Base-by-base conservation (phyloP, 2,113 vertebrate species). In the Probosciger aterrimus region DNA sequence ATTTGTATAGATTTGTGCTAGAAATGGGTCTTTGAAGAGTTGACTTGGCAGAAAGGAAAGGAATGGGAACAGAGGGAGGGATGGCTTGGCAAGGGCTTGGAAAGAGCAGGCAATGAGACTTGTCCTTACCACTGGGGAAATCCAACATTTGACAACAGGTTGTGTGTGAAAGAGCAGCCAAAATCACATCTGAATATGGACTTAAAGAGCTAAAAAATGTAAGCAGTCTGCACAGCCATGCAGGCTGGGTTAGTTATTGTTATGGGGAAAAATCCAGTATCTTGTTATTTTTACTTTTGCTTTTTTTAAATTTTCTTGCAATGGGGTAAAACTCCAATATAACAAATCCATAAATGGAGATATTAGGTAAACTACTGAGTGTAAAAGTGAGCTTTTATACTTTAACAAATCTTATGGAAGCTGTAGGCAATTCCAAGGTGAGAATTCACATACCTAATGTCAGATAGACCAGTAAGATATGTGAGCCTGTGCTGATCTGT, bases 401-500 rank as follows among this genome's bases (percentile, higher is more conserved):
- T 81, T 83, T 14, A 39, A 22, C 33, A 68, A 39, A 78, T n/a
- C 35, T 69, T 4, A 2, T 30, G 37, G 77, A 81, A 78, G 37
- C 14, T 3, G 3, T 10, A 62, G 76, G 64, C 39, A 33, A 35
- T 63, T 86, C 64, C 33, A 68, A 52, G 50, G n/a, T 0, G 9
- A 71, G 80, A 52, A 78, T 30, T 75, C 73, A n/a, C 49, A 35
- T 13, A 8, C 65, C 18, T 46, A 7, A 0, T 6, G 19, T 68
- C 82, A 75, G 33, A 55, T 3, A 81, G 33, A 39, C 50, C 69
- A 12, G 31, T 7, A 63, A 4, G 7, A n/a, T 11, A 22, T 0
- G 20, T 46, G n/a, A 89, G 16, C 19, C 75, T 0, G 1, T 37
- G 31, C 13, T 1, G 1, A 25, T 62, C 9, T 3, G 10, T 22